Base-by-base conservation (phyloP, 1,140 invertebrate species). In the Nomia melanderi region DNA sequence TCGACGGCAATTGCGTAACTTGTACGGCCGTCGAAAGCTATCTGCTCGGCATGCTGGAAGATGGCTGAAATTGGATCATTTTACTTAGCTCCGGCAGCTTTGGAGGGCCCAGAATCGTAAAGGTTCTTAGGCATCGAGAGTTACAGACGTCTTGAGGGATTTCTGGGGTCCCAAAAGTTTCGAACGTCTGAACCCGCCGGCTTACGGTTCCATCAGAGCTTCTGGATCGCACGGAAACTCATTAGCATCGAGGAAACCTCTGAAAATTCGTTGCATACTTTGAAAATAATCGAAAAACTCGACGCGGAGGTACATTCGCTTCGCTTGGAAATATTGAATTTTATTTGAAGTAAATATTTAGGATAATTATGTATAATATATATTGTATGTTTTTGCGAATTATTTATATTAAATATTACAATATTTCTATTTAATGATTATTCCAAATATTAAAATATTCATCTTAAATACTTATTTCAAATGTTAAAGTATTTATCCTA, bases 231-330 rank as follows among this genome's bases (percentile, higher is more conserved):
- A n/a, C n/a, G 20, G 8, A n/a, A 50, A 1, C 47, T 50, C n/a
- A 50, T 8, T 0, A n/a, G n/a, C 17, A 50, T n/a, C 20, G n/a
- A 7, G 47, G 6, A n/a, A n/a, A n/a, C n/a, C 0, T 50, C 20
- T 7, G 1, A n/a, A 7, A 8, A n/a, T n/a, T 20, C 20, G 5
- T 7, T n/a, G 1, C 14, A 39, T 7, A 39, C 12, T 39, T 39
- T 14, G 14, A 23, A 66, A 66, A 66, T 50, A n/a, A 39, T 39
- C 36, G 36, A n/a, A n/a, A n/a, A n/a, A n/a, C n/a, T n/a, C n/a
- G n/a, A n/a, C n/a, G n/a, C n/a, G n/a, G n/a, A n/a, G n/a, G n/a
- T n/a, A n/a, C n/a, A n/a, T n/a, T n/a, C n/a, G n/a, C n/a, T n/a
- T n/a, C n/a, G n/a, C n/a, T n/a, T n/a, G n/a, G n/a, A n/a, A n/a